Percentiles rank a stretch among this genome's conserved stretches.
phyloP scores from a whole-genome alignment of 1,140 invertebrate species.

The Chironomus striatipennis region DNA sequence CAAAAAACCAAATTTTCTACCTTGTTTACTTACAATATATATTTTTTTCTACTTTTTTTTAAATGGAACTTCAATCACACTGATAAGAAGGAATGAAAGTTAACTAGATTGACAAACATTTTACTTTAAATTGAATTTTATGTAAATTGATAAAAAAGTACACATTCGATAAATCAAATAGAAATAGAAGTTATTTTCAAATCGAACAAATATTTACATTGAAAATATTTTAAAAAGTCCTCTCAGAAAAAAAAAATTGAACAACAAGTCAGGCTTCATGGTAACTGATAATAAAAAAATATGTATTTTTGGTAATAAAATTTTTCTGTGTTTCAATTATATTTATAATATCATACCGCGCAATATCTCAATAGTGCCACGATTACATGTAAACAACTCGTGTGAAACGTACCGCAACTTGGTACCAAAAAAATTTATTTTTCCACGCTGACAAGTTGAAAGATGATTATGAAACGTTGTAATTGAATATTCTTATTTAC shows the following conservation, averaged over 20 bases:
- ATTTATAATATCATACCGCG: not conserved
- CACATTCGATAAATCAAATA: not conserved
- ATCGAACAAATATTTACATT: constrained; percentile 19
- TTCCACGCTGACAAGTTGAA: too few species aligned
- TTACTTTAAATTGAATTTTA: constrained; percentile 2
- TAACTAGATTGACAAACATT: not conserved
- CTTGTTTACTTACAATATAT: not conserved
- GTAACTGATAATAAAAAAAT: constrained; percentile 13
- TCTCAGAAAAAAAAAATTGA: too few species aligned
- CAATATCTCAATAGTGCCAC: too few species aligned
- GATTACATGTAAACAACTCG: not conserved
- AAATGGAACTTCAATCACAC: not conserved
- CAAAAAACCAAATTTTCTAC: not conserved
- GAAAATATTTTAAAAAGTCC: constrained; percentile 19
- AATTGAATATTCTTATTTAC: too few species aligned
- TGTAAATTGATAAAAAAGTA: constrained; percentile 20
- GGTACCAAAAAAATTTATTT: too few species aligned
- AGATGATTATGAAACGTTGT: too few species aligned
- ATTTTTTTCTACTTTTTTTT: not conserved
- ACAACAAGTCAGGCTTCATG: too few species aligned
- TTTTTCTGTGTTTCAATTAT: not conserved
- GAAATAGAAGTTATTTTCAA: not conserved
- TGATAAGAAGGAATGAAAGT: not conserved
- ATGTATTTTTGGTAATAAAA: constrained; percentile 6
- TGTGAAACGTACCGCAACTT: not conserved